Conservation (phyloP, 2,888 invertebrate genomes). For the Cantharis lateralis region DNA sequence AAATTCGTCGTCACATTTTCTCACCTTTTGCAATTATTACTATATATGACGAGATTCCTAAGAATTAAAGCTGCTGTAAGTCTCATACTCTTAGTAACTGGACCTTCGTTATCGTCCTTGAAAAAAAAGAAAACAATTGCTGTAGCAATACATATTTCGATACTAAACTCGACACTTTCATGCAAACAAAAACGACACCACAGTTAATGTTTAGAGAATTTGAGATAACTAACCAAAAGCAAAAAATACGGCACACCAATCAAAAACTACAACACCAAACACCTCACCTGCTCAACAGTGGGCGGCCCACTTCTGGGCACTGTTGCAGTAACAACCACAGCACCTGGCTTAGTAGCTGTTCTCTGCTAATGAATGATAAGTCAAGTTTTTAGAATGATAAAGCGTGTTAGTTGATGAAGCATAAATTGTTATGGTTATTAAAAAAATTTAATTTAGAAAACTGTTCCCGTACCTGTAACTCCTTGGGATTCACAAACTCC, state of each 20-base stretch:
- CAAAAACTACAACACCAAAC: constrained; percentile 36
- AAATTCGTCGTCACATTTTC: constrained; percentile 25
- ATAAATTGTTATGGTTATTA: background rate
- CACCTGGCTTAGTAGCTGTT: constrained; percentile 58
- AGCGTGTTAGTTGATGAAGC: background rate
- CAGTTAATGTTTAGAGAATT: background rate
- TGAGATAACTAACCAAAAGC: constrained; percentile 15
- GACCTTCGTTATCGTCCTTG: constrained; percentile 97
- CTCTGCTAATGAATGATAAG: constrained; percentile 58
- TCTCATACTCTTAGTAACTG: constrained; percentile 98
- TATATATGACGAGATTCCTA: constrained; percentile 96
- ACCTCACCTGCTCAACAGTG: constrained; percentile 64
- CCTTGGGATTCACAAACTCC: constrained; percentile 87
- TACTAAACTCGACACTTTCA: background rate
- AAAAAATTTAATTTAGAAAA: background rate
- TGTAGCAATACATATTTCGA: background rate
- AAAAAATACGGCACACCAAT: constrained; percentile 33
- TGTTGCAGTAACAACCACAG: constrained; percentile 58
- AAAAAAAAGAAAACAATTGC: constrained; percentile 42
- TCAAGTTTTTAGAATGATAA: constrained; percentile 16
- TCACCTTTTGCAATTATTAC: constrained; percentile 89
- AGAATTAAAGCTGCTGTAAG: constrained; percentile 95
- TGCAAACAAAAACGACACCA: background rate
- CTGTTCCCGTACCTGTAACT: constrained; percentile 72
- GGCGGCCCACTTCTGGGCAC: constrained; percentile 61